A percentile compares a stretch with the other conserved stretches of the same genome.
phyloP scores from a whole-genome alignment of 2,797 vertebrate genomes.

The Amazonetta brasiliensis region DNA sequence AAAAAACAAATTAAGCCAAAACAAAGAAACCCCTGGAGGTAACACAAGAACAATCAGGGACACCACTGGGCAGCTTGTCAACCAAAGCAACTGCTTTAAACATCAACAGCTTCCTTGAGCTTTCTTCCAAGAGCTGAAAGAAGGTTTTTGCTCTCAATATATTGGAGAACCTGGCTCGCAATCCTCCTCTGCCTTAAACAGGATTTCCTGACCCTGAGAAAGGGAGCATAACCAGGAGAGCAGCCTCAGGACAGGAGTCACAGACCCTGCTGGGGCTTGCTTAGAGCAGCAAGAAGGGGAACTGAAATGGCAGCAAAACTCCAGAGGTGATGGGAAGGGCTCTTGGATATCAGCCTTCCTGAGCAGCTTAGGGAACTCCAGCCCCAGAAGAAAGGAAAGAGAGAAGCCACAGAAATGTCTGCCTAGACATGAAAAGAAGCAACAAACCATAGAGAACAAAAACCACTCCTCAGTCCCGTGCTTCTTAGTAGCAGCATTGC shows the following conservation, averaged over 20 bases:
- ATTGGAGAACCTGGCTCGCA: background rate
- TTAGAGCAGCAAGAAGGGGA: background rate
- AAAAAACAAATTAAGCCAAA: background rate
- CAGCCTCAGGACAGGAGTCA: background rate
- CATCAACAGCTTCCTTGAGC: background rate
- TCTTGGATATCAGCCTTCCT: background rate
- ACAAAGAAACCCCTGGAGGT: background rate
- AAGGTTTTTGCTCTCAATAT: background rate
- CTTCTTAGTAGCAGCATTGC: background rate
- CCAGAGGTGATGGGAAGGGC: background rate
- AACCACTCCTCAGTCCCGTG: background rate
- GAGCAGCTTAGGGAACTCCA: background rate
- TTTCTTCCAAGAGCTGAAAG: background rate
- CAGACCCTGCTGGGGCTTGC: rapidly evolving
- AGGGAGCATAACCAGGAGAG: background rate
- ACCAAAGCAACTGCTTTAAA: background rate
- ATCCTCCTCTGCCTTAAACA: background rate
- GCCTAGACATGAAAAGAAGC: background rate
- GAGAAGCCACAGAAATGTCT: background rate
- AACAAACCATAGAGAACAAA: background rate
- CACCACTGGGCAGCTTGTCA: background rate
- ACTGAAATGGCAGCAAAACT: background rate
- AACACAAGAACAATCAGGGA: background rate
- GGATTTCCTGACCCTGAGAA: background rate
- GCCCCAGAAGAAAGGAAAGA: background rate